phyloP scores from a whole-genome alignment of 2,888 invertebrate genomes.

The Mechanitis mazaeus region DNA sequence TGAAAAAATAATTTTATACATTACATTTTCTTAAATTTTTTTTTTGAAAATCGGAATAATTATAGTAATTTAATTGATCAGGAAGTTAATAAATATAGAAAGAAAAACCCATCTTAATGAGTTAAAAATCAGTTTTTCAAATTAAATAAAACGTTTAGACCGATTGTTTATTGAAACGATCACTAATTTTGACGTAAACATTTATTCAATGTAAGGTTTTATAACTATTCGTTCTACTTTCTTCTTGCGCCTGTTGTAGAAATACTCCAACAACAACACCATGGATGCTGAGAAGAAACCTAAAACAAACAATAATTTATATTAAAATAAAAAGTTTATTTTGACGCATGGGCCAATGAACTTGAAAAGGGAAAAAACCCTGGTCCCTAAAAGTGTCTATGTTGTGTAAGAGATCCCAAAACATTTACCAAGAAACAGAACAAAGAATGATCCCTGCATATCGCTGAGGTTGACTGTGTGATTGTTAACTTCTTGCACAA shows the following conservation, averaged over 20 bases:
- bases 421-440: slow-evolving; percentile 83
- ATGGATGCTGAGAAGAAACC: slow-evolving; percentile 57
- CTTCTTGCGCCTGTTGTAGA: slow-evolving; percentile 50
- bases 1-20: too few species aligned
- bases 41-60: too few species aligned
- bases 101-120: too few species aligned
- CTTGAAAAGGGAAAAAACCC: background rate
- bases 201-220: slow-evolving; percentile 66
- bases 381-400: too few species aligned
- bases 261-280: slow-evolving; percentile 56
- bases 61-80: too few species aligned
- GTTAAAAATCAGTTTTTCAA: too few species aligned
- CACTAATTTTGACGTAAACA: background rate
- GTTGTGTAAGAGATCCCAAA: background rate
- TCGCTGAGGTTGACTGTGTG: slow-evolving; percentile 92
- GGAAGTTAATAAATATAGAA: too few species aligned
- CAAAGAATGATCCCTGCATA: slow-evolving; percentile 95
- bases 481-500: slow-evolving; percentile 86
- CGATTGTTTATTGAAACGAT: background rate
- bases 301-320: slow-evolving; percentile 29
- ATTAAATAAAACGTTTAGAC: too few species aligned
- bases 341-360: background rate
- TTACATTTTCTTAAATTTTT: too few species aligned
- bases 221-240: slow-evolving; percentile 56
- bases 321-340: background rate